Evolutionary conservation across 2,113 vertebrate species (phyloP), one percentile per base, ranked within the genome.

Genomic region (Merops nubicus): DNA sequence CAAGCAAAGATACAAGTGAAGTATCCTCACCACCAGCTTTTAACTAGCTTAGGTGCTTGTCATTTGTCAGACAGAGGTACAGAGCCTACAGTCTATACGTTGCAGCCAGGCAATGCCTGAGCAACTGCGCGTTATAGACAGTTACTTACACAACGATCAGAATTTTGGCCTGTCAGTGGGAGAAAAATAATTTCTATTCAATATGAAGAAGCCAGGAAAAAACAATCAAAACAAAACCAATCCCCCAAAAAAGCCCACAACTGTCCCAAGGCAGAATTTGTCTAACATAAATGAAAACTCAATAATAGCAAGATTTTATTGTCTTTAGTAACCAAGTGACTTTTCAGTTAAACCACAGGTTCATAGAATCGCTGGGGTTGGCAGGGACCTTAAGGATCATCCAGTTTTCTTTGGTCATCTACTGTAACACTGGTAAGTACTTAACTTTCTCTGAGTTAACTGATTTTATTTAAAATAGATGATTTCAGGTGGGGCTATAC

Each of bases 131-230:
- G 0, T 40, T 54, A 28, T 1, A 47, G 60, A 38, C 48, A 57
- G 43, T 70, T 76, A 91, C 96, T 97, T 91, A 94, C 92, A 93
- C 60, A 72, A 1, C 0, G 40, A 33, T 20, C 78, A 82, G 15
- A 82, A 72, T n/a, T 94, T 82, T 43, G 60, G 81, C 81, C 92
- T 91, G 93, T 40, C 15, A 48, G 74, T 20, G 62, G 74, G 40
- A 91, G 65, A 85, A 79, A 91, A 91, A 36, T 22, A 51, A 64
- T 18, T 75, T n/a, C 62, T 31, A 16, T 91, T 94, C 64, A 95
- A 62, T 64, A 69, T 8, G 17, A 76, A 78, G 43, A 8, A 77
- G 28, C 1, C n/a, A 76, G 33, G 31, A 19, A n/a, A 38, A 36
- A 77, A 36, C 33, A 4, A 26, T 50, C 45, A 8, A 34, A 18